Evolutionary conservation across 2,888 invertebrate genomes (phyloP).

Genomic region (Belgica antarctica): DNA sequence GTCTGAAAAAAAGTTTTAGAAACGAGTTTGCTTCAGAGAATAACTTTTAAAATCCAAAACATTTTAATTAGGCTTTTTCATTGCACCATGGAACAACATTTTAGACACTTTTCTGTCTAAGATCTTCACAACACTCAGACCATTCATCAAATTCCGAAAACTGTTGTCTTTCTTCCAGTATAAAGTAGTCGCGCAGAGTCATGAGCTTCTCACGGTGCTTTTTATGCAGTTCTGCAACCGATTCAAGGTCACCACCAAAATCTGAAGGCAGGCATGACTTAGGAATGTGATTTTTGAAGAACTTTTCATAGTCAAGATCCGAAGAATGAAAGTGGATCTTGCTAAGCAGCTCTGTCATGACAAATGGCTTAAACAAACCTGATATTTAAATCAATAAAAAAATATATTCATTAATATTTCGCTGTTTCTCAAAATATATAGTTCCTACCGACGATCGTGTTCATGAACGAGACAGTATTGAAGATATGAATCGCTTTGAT

Average conservation of each 20-base stretch:
- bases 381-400: too few species aligned
- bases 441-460: neutral
- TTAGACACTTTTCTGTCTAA: too few species aligned
- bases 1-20: too few species aligned
- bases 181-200: constrained; percentile 45
- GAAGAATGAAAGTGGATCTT: constrained; percentile 60
- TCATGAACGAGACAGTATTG: constrained; percentile 59
- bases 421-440: too few species aligned
- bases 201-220: constrained; percentile 45
- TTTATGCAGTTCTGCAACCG: constrained; percentile 45
- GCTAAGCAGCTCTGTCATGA: neutral
- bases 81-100: too few species aligned
- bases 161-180: constrained; percentile 45
- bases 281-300: constrained; percentile 60
- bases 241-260: constrained; percentile 60
- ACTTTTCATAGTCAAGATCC: constrained; percentile 59
- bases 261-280: constrained; percentile 61
- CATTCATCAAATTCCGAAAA: too few species aligned
- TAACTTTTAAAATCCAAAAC: too few species aligned
- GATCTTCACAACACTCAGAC: too few species aligned
- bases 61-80: too few species aligned
- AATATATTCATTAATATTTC: too few species aligned
- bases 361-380: neutral
- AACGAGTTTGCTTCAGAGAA: too few species aligned
- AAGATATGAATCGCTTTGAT: constrained; percentile 66